Evolutionary conservation across 2,113 vertebrate species (phyloP), one percentile per base, ranked within the genome.

Genomic region (Tichodroma muraria): DNA sequence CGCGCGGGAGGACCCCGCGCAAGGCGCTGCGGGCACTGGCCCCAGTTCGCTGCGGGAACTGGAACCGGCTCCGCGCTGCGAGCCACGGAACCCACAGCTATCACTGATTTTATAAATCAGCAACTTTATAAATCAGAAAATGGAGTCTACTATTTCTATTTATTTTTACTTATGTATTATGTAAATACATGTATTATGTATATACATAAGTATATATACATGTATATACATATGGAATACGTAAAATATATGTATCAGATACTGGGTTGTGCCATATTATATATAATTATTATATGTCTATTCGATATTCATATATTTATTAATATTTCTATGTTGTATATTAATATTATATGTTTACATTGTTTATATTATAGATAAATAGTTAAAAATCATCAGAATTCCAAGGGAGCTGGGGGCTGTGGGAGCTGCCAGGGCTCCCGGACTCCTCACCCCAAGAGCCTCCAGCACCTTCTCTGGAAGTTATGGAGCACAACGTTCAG

Each of bases 351-450:
- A 11, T 40, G 22, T 66, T 57, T 42, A 54, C 8, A 42, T 57
- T 13, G 23, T 50, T 25, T 35, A 6, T 59, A 10, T 15, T 31
- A 37, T 12, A 68, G 52, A 59, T 25, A 40, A 28, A 30, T 19
- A 5, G 10, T 30, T 19, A 4, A 38, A 64, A 80, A 8, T 12
- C 6, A 31, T 23, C 59, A 37, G 52, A 56, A 66, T 38, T 30
- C 21, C 47, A 37, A 37, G 47, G 53, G 9, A 68, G 8, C 9
- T 0, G 0, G 20, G 1, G 11, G 2, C 31, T 42, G 17, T 0
- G 9, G 66, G 30, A 83, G 47, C 68, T 27, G 16, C 19, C 33
- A 14, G 19, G 0, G 4, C 33, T 31, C 8, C 15, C 0, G 0
- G 5, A 38, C 4, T 42, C 27, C 22, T 17, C 9, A 2, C 6